Evolutionary conservation across 2,113 vertebrate species (phyloP).

Genomic region (Anguilla rostrata): DNA sequence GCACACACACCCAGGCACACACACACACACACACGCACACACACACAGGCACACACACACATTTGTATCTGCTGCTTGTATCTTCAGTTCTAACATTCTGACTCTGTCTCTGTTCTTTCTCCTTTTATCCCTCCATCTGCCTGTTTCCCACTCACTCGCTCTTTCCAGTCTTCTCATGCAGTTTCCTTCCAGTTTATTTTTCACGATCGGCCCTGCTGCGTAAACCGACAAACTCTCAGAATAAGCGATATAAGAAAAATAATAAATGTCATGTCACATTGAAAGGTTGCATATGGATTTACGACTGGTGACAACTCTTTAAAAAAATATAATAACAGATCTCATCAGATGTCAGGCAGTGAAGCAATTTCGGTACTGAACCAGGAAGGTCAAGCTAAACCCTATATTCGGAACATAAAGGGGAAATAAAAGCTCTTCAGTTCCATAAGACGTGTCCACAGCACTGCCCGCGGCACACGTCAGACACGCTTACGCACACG

Average conservation of each 20-base stretch:
- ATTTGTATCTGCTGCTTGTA: neutral
- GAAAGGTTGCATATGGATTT: too few species aligned
- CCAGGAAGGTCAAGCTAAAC: too few species aligned
- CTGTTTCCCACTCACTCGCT: neutral
- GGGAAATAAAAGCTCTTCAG: neutral
- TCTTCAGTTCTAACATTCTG: neutral
- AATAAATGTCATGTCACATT: too few species aligned
- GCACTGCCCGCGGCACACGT: too few species aligned
- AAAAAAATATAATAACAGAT: too few species aligned
- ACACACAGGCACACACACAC: neutral
- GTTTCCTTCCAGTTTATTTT: neutral
- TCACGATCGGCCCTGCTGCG: too few species aligned
- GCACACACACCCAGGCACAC: neutral
- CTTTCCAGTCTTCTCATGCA: neutral
- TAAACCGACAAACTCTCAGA: too few species aligned
- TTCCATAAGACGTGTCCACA: neutral
- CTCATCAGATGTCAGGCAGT: too few species aligned
- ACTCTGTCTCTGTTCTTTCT: neutral
- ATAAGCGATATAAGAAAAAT: too few species aligned
- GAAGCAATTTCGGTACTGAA: too few species aligned
- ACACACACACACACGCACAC: neutral
- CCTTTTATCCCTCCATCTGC: neutral
- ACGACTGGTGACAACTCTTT: too few species aligned
- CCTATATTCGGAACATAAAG: neutral
- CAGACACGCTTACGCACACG: neutral